Evolutionary conservation across 1,140 invertebrate species (phyloP).

Genomic region (Paraescarpia echinospica): DNA sequence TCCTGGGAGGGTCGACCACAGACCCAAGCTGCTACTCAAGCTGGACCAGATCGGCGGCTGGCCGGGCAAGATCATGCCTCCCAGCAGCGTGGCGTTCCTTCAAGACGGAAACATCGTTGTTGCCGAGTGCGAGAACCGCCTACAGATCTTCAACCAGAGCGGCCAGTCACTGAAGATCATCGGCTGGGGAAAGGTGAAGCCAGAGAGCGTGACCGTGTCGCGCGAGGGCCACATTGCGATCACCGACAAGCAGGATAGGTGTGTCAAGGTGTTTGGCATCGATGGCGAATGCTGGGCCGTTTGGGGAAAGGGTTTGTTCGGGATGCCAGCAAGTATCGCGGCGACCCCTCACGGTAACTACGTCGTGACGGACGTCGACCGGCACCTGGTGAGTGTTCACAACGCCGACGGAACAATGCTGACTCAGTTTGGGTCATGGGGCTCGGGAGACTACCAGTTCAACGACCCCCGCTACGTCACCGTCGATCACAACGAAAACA

Average conservation of each 20-base stretch:
- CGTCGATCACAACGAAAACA: constrained; percentile 28
- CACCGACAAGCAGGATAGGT: constrained; percentile 26
- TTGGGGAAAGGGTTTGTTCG: constrained; percentile 15
- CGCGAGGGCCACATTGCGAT: constrained; percentile 14
- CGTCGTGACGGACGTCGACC: constrained; percentile 16
- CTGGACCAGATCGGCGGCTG: constrained; percentile 29
- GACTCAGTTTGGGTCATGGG: constrained; percentile 16
- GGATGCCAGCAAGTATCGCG: constrained; percentile 12
- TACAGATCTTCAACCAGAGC: constrained; percentile 26
- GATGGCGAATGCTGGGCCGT: constrained; percentile 8
- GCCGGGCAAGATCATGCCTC: constrained; percentile 24
- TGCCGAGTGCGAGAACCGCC: constrained; percentile 26
- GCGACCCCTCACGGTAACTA: background rate
- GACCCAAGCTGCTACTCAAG: constrained; percentile 20
- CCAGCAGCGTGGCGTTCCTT: constrained; percentile 25
- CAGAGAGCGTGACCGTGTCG: constrained; percentile 14
- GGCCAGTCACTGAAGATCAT: constrained; percentile 25
- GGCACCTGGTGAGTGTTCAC: constrained; percentile 15
- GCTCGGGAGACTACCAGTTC: constrained; percentile 21
- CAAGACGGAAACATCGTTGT: constrained; percentile 24
- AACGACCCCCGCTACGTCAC: constrained; percentile 17
- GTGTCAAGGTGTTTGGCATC: constrained; percentile 14
- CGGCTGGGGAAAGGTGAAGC: constrained; percentile 30
- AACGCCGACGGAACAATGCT: background rate
- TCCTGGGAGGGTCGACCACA: background rate